Percentiles rank a stretch among this genome's conserved stretches.
phyloP scores from a whole-genome alignment of 2,888 invertebrate genomes.

The Diogma glabrata region DNA sequence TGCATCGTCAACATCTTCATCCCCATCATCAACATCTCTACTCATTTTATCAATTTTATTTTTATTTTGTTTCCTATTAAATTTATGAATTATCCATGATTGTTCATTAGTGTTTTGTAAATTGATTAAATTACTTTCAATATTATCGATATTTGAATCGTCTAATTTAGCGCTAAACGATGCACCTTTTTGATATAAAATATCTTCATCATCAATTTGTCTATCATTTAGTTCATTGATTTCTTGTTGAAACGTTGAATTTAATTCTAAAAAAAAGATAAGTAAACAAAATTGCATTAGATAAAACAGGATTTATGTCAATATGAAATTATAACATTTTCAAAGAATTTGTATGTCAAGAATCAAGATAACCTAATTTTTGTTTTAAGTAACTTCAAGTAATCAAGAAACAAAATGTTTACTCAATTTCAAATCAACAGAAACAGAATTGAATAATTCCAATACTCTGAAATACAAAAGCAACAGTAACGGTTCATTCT shows the following conservation, averaged over 20 bases:
- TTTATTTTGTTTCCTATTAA: not conserved
- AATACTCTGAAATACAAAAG: no score
- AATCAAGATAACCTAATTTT: no score
- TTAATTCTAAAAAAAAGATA: conserved; percentile 45
- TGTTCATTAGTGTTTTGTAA: conserved; percentile 4
- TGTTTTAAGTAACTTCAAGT: no score
- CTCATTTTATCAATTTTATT: not conserved
- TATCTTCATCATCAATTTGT: conserved; percentile 45
- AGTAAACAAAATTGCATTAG: not conserved
- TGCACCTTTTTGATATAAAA: conserved; percentile 66
- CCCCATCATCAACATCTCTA: not conserved
- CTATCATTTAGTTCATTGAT: conserved; percentile 30
- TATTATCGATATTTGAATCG: conserved; percentile 30
- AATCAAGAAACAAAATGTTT: no score
- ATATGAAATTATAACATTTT: no score
- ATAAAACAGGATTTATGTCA: no score
- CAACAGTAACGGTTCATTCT: no score
- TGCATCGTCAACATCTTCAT: not conserved
- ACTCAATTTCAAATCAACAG: no score
- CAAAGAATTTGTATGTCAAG: no score
- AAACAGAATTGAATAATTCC: no score
- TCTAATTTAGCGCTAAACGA: conserved; percentile 65
- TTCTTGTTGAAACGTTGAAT: conserved; percentile 52
- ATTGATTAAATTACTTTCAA: conserved; percentile 8
- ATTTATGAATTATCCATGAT: not conserved